These are phyloP conservation scores for Myotis yumanensis DNA, from an alignment of 2,113 vertebrate species.

Conservation along the genomic window DNA sequence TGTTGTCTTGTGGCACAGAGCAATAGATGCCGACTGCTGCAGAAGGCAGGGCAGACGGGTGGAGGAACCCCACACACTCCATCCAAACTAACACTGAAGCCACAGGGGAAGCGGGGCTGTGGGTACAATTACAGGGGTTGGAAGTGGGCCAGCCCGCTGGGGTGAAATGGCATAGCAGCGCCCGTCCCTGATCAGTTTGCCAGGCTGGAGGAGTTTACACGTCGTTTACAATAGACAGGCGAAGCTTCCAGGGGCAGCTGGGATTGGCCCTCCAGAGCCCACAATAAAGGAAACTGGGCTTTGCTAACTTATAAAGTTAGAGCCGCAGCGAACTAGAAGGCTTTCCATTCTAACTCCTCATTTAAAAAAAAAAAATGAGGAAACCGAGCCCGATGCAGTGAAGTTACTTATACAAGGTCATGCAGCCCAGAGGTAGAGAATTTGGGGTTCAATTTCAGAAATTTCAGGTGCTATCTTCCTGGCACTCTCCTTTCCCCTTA, in stretches of 20 bases:
- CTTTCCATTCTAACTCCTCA: neutral
- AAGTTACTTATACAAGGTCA: neutral
- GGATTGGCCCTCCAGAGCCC: neutral
- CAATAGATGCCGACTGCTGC: neutral
- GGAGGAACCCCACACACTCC: neutral
- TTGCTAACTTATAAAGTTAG: constrained; percentile 26
- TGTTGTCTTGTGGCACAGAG: neutral
- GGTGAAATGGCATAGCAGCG: neutral
- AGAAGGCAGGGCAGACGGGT: neutral
- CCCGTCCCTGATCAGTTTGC: neutral
- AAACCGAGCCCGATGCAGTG: accelerated
- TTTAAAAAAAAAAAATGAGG: neutral
- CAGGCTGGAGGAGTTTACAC: neutral
- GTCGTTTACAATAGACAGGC: neutral
- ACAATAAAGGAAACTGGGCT: neutral
- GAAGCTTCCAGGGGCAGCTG: neutral
- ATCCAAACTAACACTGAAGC: neutral
- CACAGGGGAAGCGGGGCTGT: neutral
- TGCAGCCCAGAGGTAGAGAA: neutral
- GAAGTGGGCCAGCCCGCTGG: neutral
- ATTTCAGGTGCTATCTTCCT: neutral
- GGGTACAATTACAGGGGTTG: neutral
- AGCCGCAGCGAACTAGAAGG: neutral
- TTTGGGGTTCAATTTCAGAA: neutral
- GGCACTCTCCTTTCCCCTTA: neutral